Base-by-base conservation (phyloP, 2,888 invertebrate genomes). In the Drosophila infuscata region DNA sequence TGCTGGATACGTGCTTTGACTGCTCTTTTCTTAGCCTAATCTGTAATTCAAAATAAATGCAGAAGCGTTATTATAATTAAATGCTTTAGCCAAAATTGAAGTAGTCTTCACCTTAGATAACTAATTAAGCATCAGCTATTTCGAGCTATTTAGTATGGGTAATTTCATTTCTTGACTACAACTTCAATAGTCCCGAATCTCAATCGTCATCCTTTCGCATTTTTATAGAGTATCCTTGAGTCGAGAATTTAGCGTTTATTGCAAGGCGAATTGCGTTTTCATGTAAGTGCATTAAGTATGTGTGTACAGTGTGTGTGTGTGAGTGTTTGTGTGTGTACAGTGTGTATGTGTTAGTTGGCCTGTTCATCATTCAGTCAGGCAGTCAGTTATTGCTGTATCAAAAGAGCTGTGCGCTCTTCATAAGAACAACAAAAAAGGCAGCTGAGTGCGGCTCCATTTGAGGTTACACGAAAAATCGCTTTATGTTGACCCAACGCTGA, bases 251-350 rank as follows among this genome's bases (percentile, higher is more conserved):
- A 25, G 4, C 46, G 25, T 15, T 25, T 15, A 29, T 25, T 46
- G 15, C 58, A 49, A 48, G 32, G 64, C 43, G 86, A 88, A 88
- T 90, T 88, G 88, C 78, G 81, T 90, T 88, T 90, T 75, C 91
- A 68, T 88, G 88, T 90, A 81, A 84, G 76, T 72, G 77, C 81
- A 85, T 84, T 85, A 85, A 71, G 53, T 54, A 58, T 38, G 32
- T 74, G 56, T 66, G 33, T 64, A 25, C 25, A 25, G 61, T 35
- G 53, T 49, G 48, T 57, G 41, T 35, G 48, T 60, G 20, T n/a
- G 46, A 52, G 41, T 52, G 49, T 29, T 1, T 33, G 29, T 36
- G 15, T 20, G 33, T 58, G 63, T 35, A 12, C 5, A 17, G 53
- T 38, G 49, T 61, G 20, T 4, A 7, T 46, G 46, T 46, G 25